A percentile compares a stretch with the other conserved stretches of the same genome.
These are phyloP conservation scores for Strigamia transsilvanica DNA, from an alignment of 2,888 invertebrate genomes.

Conservation along the genomic window DNA sequence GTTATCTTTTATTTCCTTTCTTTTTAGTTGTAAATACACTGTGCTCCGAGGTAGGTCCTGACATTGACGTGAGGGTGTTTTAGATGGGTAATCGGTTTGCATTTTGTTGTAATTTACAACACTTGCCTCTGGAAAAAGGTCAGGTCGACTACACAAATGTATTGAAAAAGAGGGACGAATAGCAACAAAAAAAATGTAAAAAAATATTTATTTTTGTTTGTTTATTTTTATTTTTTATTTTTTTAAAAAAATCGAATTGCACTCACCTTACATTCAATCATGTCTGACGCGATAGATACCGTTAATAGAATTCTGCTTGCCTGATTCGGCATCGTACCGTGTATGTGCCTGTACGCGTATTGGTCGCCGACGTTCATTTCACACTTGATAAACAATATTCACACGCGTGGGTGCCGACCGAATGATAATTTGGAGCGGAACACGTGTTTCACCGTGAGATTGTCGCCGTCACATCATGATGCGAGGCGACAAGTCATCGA, in stretches of 20 bases:
- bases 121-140: conserved; percentile 7
- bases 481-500: conserved; percentile 27
- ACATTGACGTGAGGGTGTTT: conserved; percentile 1
- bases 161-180: neutral
- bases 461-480: conserved; percentile 19
- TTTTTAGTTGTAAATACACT: neutral
- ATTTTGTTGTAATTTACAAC: conserved; percentile 3
- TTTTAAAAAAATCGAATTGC: conserved; percentile 13
- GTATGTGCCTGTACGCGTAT: neutral
- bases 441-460: conserved; percentile 35
- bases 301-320: conserved; percentile 34
- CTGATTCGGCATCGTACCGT: conserved; percentile 27
- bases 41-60: neutral
- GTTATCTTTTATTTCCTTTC: neutral
- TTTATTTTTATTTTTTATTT: neutral
- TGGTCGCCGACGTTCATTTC: conserved; percentile 18
- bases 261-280: conserved; percentile 17
- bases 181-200: no score
- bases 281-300: neutral
- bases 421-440: conserved; percentile 26
- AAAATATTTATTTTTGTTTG: neutral
- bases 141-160: neutral
- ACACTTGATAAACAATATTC: conserved; percentile 38
- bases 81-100: conserved; percentile 31
- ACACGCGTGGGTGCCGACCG: conserved; percentile 21